phyloP scores from a whole-genome alignment of 2,888 invertebrate species.

The Neelides folsomi region DNA sequence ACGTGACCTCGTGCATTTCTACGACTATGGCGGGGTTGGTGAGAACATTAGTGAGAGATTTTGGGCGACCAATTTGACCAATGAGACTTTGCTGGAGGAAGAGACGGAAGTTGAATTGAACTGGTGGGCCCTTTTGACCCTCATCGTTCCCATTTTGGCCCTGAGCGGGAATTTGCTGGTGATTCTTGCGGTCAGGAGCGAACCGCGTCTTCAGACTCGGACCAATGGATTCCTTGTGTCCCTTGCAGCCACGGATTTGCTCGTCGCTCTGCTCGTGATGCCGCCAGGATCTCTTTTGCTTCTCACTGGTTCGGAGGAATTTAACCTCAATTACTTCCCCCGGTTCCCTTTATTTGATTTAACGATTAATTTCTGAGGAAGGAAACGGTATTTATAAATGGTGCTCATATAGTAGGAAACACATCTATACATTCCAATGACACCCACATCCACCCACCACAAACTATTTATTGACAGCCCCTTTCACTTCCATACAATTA shows the following conservation, averaged over 20 bases:
- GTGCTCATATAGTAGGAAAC: no score
- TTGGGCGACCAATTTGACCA: not conserved
- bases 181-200: constrained; percentile 11
- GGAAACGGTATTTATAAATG: no score
- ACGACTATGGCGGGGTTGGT: no score
- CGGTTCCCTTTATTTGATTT: no score
- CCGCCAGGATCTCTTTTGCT: constrained; percentile 9
- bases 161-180: constrained; percentile 12
- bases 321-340: no score
- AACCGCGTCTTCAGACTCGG: constrained; percentile 10
- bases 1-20: no score
- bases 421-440: no score
- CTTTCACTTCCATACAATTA: no score
- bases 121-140: constrained; percentile 12
- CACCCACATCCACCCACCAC: no score
- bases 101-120: constrained; percentile 7
- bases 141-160: constrained; percentile 11
- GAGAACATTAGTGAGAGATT: not conserved
- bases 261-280: constrained; percentile 11
- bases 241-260: constrained; percentile 12
- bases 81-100: not conserved
- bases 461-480: no score
- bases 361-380: no score
- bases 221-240: constrained; percentile 13
- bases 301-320: constrained; percentile 7